Evolutionary conservation across 1,140 invertebrate species (phyloP).

Genomic region (Hormaphis cornu): DNA sequence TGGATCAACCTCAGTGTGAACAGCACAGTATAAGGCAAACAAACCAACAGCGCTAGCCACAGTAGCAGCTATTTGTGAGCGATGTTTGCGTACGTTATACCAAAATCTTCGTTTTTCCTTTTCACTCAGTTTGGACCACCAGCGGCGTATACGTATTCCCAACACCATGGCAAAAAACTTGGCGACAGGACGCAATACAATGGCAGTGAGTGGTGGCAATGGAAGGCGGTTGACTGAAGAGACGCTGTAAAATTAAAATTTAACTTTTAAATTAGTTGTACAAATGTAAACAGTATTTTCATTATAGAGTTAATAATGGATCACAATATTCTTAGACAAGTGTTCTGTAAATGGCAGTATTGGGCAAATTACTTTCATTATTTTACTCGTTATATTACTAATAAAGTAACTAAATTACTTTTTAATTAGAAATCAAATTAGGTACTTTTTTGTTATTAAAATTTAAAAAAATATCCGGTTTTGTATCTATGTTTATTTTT

Average conservation of each 20-base stretch:
- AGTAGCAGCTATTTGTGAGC: background rate
- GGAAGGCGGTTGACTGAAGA: background rate
- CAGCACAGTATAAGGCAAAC: background rate
- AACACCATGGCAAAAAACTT: slow-evolving; percentile 20
- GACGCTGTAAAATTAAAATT: slow-evolving; percentile 6
- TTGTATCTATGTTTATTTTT: too few relatives aligned
- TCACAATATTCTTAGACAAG: too few relatives aligned
- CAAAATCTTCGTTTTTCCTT: slow-evolving; percentile 13
- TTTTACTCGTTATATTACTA: too few relatives aligned
- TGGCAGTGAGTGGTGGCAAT: background rate
- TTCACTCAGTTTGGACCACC: slow-evolving; percentile 7
- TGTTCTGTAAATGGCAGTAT: too few relatives aligned
- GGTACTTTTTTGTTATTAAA: too few relatives aligned
- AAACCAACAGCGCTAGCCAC: background rate
- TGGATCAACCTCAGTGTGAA: background rate
- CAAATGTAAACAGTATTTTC: too few relatives aligned
- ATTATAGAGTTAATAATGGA: too few relatives aligned
- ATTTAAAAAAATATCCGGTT: too few relatives aligned
- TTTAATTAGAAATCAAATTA: too few relatives aligned
- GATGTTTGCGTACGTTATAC: background rate
- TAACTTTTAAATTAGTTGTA: too few relatives aligned
- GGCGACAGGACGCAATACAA: background rate
- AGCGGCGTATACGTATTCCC: slow-evolving; percentile 2
- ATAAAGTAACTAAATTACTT: too few relatives aligned
- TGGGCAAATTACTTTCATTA: too few relatives aligned